These are phyloP conservation scores for Synanthedon andrenaeformis DNA, from an alignment of 2,888 invertebrate species.

Conservation along the genomic window DNA sequence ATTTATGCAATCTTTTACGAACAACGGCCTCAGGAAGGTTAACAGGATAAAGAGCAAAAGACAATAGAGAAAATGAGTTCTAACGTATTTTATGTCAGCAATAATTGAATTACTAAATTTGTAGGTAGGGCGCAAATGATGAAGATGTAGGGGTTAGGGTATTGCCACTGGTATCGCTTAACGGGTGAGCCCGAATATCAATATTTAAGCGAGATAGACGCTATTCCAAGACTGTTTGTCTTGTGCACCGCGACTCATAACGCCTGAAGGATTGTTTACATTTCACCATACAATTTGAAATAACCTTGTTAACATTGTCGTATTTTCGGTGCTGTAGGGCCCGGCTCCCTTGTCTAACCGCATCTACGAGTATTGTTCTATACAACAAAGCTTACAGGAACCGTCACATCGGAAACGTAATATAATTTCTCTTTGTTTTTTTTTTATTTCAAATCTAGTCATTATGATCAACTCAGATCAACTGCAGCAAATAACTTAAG, in stretches of 20 bases:
- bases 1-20: no score
- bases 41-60: background rate
- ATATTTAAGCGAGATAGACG: constrained; percentile 49
- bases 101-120: constrained; percentile 6
- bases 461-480: no score
- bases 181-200: constrained; percentile 33
- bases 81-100: no score
- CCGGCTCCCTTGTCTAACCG: constrained; percentile 11
- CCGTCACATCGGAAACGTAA: no score
- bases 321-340: constrained; percentile 11
- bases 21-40: background rate
- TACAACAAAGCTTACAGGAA: no score
- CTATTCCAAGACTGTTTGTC: constrained; percentile 43
- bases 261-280: constrained; percentile 51
- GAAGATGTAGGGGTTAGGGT: constrained; percentile 2
- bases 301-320: constrained; percentile 50
- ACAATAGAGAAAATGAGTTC: no score
- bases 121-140: constrained; percentile 7
- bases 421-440: no score
- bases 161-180: constrained; percentile 6
- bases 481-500: no score
- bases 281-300: constrained; percentile 45
- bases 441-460: no score
- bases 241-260: constrained; percentile 52
- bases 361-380: background rate